phyloP scores from a whole-genome alignment of 2,797 vertebrate genomes.

The Clarias fuscus region DNA sequence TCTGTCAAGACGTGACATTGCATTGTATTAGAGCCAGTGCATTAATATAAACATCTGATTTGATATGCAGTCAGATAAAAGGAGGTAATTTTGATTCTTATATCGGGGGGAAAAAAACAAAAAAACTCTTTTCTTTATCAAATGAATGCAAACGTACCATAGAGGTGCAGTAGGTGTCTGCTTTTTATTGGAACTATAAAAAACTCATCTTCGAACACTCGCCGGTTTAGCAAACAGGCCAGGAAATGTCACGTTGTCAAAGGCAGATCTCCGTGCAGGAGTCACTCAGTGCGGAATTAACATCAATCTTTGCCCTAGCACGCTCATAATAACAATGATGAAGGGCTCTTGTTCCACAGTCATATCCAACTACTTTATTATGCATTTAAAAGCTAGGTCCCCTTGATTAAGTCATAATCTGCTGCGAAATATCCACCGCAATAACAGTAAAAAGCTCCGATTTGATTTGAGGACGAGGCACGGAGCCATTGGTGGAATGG shows the following conservation, averaged over 20 bases:
- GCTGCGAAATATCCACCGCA: slow-evolving; percentile 42
- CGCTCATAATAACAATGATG: slow-evolving; percentile 39
- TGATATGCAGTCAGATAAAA: background rate
- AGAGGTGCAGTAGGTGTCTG: background rate
- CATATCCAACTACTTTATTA: slow-evolving; percentile 43
- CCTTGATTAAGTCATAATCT: slow-evolving; percentile 52
- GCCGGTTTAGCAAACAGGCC: background rate
- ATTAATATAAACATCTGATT: background rate
- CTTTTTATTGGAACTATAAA: background rate
- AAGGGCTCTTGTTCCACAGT: slow-evolving; percentile 31
- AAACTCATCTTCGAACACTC: background rate
- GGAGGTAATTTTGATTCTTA: background rate
- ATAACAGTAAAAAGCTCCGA: slow-evolving; percentile 39
- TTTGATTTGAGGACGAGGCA: slow-evolving; percentile 35
- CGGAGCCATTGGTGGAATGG: slow-evolving; percentile 74
- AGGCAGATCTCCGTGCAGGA: slow-evolving; percentile 13
- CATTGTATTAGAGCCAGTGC: background rate
- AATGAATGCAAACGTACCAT: background rate
- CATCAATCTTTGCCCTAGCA: slow-evolving; percentile 8
- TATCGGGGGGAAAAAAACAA: background rate
- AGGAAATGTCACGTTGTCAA: background rate
- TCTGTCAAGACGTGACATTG: background rate
- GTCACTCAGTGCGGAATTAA: slow-evolving; percentile 22
- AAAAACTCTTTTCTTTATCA: too few relatives aligned
- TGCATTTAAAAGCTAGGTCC: slow-evolving; percentile 44